phyloP scores from a whole-genome alignment of 2,113 vertebrate genomes.

The Pyxicephalus adspersus region DNA sequence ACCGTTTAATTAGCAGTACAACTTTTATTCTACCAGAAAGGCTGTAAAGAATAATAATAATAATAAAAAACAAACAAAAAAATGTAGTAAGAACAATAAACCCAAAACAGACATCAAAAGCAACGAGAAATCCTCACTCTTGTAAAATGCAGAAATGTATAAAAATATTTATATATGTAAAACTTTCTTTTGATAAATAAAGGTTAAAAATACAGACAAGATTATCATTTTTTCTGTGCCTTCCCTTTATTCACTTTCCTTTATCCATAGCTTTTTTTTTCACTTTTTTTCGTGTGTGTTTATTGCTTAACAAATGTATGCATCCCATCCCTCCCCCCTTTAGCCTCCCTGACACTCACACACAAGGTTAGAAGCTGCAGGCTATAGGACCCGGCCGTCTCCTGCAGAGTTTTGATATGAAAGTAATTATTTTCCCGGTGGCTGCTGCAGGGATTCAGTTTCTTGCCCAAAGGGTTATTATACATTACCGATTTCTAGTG shows the following conservation, averaged over 20 bases:
- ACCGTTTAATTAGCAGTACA: conserved; percentile 69
- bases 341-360: conserved; percentile 58
- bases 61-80: conserved; percentile 66
- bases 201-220: conserved; percentile 60
- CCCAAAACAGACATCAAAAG: conserved; percentile 65
- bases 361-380: conserved; percentile 91
- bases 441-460: conserved; percentile 98
- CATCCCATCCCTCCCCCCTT: conserved; percentile 74
- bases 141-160: conserved; percentile 94
- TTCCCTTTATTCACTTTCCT: conserved; percentile 23
- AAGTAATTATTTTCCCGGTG: conserved; percentile 99
- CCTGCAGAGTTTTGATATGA: conserved; percentile 99
- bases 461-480: conserved; percentile 99
- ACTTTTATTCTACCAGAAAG: conserved; percentile 71
- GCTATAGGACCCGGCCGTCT: conserved; percentile 96
- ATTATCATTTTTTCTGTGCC: conserved; percentile 56
- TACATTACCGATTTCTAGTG: conserved; percentile 99
- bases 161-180: conserved; percentile 99
- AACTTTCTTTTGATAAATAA: conserved; percentile 83
- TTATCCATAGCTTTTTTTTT: conserved; percentile 21
- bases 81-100: conserved; percentile 68
- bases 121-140: conserved; percentile 93
- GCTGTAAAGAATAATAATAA: conserved; percentile 66
- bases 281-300: conserved; percentile 79
- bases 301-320: conserved; percentile 99